Base-by-base conservation (phyloP, 2,113 vertebrate species). In the Labeo catla region DNA sequence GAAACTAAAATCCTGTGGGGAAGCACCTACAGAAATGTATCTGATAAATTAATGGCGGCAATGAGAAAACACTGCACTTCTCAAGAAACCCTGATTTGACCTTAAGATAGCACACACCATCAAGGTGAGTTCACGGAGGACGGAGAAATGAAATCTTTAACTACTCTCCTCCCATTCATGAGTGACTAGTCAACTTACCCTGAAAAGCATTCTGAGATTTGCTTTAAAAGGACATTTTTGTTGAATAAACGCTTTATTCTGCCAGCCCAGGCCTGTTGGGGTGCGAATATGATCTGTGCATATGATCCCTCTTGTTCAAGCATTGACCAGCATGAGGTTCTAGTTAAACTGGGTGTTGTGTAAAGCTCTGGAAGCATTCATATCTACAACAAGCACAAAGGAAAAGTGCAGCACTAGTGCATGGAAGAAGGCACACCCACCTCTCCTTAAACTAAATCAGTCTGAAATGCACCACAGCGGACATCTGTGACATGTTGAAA, bases 231-330 rank as follows among this genome's bases (percentile, higher is more conserved):
- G n/a, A 34, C 13, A 34, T 65, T 81, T 81, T 81, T 8, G 4
- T 65, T 2, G 4, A 66, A 65, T 82, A 68, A 52, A 68, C 16
- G 2, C 54, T 50, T 19, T 7, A 23, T 23, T 84, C 52, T 73
- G 19, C 82, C 49, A 59, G 82, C 13, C 68, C 66, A 43, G 82
- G 52, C 82, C 50, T 73, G 82, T 74, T 43, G 68, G 36, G 49
- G 10, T 45, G 9, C 73, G 4, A 83, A 83, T 54, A 54, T 36
- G 81, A 83, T 83, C 79, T 13, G 45, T 65, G 21, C 11, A 81
- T 81, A 47, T 28, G 54, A 65, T 50, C n/a, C 65, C 47, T 81
- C 13, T 50, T 15, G 36, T 8, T 63, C 39, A 28, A 65, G 65
- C 47, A 82, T 52, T 68, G 23, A 82, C 80, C 80, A 52, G 47